Conservation (phyloP, 1,140 invertebrate species). For the Pseudobourletiella spinata region DNA sequence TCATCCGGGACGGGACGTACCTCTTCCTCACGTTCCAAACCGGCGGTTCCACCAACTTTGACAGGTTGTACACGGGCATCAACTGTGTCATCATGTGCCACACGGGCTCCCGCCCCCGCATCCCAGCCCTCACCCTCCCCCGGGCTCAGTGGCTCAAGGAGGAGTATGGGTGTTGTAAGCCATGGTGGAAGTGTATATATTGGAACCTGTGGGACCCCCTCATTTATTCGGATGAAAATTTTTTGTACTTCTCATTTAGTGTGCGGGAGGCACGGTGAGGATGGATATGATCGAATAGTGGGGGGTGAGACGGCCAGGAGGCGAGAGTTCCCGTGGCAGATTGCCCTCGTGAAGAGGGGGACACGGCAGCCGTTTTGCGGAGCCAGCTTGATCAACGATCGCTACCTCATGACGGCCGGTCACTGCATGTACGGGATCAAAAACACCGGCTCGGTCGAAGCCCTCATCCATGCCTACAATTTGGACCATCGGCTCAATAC, state of each 20-base stretch:
- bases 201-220: too few species aligned
- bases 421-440: slow-evolving; percentile 5
- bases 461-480: not conserved
- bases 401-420: slow-evolving; percentile 10
- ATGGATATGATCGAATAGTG: slow-evolving; percentile 28
- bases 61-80: not conserved
- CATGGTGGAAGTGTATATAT: too few species aligned
- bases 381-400: slow-evolving; percentile 17
- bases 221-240: too few species aligned
- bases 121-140: too few species aligned
- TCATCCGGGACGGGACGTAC: not conserved
- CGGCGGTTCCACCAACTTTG: not conserved
- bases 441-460: not conserved
- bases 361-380: slow-evolving; percentile 24
- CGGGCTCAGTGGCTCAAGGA: too few species aligned
- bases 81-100: not conserved
- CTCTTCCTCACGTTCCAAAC: not conserved
- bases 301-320: slow-evolving; percentile 18
- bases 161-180: too few species aligned
- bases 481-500: too few species aligned
- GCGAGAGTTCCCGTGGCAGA: slow-evolving; percentile 25
- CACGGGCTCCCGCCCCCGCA: not conserved
- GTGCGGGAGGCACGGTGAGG: too few species aligned
- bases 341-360: slow-evolving; percentile 12
- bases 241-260: too few species aligned